Conservation (phyloP, 2,888 invertebrate genomes). For the Cantharis nigra region DNA sequence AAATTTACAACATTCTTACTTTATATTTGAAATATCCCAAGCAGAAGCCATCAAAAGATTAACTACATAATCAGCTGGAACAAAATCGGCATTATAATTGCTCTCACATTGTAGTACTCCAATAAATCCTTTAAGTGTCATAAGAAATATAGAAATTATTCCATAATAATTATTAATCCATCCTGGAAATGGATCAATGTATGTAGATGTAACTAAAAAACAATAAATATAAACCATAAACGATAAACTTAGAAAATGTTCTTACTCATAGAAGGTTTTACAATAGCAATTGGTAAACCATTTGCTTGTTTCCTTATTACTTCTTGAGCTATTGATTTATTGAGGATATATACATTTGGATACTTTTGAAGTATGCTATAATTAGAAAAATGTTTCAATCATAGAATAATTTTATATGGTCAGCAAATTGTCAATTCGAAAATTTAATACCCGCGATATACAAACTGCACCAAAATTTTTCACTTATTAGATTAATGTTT, state of each 20-base stretch:
- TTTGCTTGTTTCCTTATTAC: conserved; percentile 59
- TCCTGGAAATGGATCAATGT: conserved; percentile 56
- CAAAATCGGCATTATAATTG: conserved; percentile 64
- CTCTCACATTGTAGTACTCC: conserved; percentile 61
- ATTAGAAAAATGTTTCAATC: neutral
- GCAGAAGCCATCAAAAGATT: conserved; percentile 80
- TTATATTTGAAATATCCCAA: conserved; percentile 58
- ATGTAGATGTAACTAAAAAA: conserved; percentile 46
- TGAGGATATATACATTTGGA: conserved; percentile 76
- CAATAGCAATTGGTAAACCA: conserved; percentile 66
- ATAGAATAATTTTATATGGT: no score
- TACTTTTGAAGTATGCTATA: conserved; percentile 57
- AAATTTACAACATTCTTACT: neutral
- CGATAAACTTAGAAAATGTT: neutral
- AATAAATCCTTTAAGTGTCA: conserved; percentile 64
- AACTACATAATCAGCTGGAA: conserved; percentile 78
- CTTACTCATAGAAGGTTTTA: conserved; percentile 59
- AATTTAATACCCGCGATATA: no score
- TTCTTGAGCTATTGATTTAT: conserved; percentile 73
- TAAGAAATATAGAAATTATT: conserved; percentile 56
- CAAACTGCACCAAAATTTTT: no score
- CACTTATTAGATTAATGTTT: no score
- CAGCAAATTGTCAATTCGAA: no score
- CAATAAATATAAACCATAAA: neutral
- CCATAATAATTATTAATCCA: conserved; percentile 77